phyloP scores from a whole-genome alignment of 2,888 invertebrate species.

The Lasiommata megera region DNA sequence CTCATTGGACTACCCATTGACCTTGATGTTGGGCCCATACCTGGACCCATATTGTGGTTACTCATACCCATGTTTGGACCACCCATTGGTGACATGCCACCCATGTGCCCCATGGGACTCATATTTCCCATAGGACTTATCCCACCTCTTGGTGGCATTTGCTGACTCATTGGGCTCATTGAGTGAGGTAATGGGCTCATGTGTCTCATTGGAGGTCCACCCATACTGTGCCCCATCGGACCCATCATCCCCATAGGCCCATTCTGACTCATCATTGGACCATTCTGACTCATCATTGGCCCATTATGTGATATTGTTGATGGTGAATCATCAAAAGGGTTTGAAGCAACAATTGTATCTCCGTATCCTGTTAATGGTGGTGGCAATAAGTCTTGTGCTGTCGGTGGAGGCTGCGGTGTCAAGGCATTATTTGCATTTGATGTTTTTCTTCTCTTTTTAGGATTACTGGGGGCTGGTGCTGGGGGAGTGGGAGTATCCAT shows the following conservation, averaged over 20 bases:
- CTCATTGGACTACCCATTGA: slow-evolving; percentile 88
- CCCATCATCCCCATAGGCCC: slow-evolving; percentile 85
- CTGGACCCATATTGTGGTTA: slow-evolving; percentile 83
- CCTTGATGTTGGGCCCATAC: slow-evolving; percentile 78
- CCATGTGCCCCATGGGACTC: slow-evolving; percentile 87
- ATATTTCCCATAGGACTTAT: slow-evolving; percentile 86
- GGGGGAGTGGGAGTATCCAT: slow-evolving; percentile 86
- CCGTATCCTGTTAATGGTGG: slow-evolving; percentile 95
- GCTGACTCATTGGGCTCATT: slow-evolving; percentile 84
- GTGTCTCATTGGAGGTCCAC: slow-evolving; percentile 84
- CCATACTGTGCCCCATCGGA: slow-evolving; percentile 81
- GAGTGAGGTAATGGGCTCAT: slow-evolving; percentile 83
- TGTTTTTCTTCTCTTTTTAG: slow-evolving; percentile 93
- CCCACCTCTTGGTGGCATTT: slow-evolving; percentile 83
- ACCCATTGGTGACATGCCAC: slow-evolving; percentile 86
- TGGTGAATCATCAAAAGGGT: slow-evolving; percentile 96
- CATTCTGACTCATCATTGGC: slow-evolving; percentile 83
- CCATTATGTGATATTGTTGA: slow-evolving; percentile 82
- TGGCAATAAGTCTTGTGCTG: slow-evolving; percentile 89
- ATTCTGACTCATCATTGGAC: slow-evolving; percentile 85
- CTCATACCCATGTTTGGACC: slow-evolving; percentile 86
- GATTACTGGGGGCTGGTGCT: slow-evolving; percentile 89
- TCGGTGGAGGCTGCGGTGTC: slow-evolving; percentile 86
- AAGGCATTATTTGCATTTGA: slow-evolving; percentile 85
- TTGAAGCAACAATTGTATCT: slow-evolving; percentile 96